phyloP scores from a whole-genome alignment of 35 echinoderm and acorn worm species.

The Holothuria glaberrima region DNA sequence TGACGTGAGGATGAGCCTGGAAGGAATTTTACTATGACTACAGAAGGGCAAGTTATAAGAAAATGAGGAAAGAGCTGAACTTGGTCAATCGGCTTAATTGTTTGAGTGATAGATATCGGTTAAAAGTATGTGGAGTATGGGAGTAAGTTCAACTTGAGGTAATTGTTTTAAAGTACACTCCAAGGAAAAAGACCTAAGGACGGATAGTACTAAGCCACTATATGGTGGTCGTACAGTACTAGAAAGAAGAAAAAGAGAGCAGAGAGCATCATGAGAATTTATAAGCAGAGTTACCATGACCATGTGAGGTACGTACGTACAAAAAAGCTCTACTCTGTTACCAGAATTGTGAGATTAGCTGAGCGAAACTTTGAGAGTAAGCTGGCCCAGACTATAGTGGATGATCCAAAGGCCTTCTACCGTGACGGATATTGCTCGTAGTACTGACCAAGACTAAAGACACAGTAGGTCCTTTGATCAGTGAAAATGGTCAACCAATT shows the following conservation, averaged over 20 bases:
- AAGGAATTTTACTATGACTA: too few relatives aligned
- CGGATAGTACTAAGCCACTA: neutral
- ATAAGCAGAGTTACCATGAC: neutral
- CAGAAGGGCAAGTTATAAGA: too few relatives aligned
- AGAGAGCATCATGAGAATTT: neutral
- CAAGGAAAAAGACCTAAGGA: too few relatives aligned
- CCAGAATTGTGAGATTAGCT: neutral
- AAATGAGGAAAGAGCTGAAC: too few relatives aligned
- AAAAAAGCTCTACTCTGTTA: neutral
- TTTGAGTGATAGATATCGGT: neutral
- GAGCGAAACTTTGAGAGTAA: neutral
- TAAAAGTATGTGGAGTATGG: neutral
- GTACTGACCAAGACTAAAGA: too few relatives aligned
- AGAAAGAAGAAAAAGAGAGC: neutral
- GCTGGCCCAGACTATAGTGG: neutral
- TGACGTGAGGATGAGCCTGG: neutral
- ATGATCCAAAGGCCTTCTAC: slow-evolving; percentile 9
- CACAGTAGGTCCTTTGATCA: too few relatives aligned
- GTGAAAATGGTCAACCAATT: too few relatives aligned
- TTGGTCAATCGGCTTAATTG: neutral
- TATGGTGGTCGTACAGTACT: neutral
- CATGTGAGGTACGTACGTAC: slow-evolving; percentile 2
- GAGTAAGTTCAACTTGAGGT: neutral
- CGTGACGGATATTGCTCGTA: too few relatives aligned
- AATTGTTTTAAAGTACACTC: neutral